phyloP scores from a whole-genome alignment of 2,888 invertebrate species.

The Rotaria socialis region DNA sequence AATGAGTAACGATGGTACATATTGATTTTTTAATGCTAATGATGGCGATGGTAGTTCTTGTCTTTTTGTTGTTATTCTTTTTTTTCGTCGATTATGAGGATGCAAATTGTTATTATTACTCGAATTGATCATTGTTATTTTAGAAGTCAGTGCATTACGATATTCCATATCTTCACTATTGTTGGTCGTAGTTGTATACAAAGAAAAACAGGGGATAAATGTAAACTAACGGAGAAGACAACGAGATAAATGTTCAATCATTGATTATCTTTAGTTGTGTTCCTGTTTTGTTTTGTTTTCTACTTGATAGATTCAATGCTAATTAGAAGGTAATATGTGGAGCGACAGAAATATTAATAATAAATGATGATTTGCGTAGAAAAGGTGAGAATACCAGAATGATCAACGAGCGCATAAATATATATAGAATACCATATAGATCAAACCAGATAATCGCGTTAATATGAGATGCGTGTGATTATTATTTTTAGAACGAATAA shows the following conservation, averaged over 20 bases:
- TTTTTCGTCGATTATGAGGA: background rate
- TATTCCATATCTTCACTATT: background rate
- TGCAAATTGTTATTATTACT: background rate
- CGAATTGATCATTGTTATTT: background rate
- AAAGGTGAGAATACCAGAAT: background rate
- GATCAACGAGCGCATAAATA: background rate
- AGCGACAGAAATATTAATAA: background rate
- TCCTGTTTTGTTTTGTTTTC: background rate
- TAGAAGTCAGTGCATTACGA: background rate
- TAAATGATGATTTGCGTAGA: background rate
- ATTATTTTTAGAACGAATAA: background rate
- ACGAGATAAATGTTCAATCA: background rate
- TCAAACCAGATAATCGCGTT: conserved; percentile 11
- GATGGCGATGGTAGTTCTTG: background rate
- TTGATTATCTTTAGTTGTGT: background rate
- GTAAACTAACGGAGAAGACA: background rate
- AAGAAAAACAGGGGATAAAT: background rate
- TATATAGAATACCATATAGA: background rate
- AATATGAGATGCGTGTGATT: background rate
- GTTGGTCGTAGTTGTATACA: background rate
- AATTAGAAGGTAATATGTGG: background rate
- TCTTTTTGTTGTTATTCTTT: background rate
- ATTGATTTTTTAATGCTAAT: background rate
- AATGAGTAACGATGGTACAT: background rate
- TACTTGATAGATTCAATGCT: background rate